A percentile compares a stretch with the other conserved stretches of the same genome.
These are phyloP conservation scores for Episyrphus balteatus DNA, from an alignment of 1,140 invertebrate species.

Conservation along the genomic window DNA sequence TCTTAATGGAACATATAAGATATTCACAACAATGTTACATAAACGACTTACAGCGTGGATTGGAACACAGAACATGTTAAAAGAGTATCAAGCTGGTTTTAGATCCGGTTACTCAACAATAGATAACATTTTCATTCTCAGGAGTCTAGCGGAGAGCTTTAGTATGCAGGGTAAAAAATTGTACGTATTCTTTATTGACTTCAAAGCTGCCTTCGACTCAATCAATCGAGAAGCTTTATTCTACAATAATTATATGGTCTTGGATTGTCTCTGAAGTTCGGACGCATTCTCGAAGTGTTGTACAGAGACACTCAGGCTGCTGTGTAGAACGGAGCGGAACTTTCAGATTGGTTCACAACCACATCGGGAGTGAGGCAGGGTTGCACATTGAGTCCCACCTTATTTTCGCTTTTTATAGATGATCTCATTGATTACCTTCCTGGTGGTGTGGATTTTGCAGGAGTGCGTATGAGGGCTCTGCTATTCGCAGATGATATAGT, in stretches of 20 bases:
- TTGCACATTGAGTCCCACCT: too few species aligned
- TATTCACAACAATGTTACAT: conserved; percentile 13
- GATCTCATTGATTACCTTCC: too few species aligned
- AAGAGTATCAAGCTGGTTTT: conserved; percentile 13
- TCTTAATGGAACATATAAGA: conserved; percentile 11
- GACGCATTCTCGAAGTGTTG: background rate
- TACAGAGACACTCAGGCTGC: background rate
- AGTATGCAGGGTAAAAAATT: background rate
- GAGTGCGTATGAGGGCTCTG: too few species aligned
- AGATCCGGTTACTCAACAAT: conserved; percentile 11
- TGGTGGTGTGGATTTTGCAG: too few species aligned
- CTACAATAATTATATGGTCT: background rate
- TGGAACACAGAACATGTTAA: conserved; percentile 8
- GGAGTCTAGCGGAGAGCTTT: background rate
- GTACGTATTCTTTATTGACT: background rate
- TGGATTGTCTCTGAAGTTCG: background rate
- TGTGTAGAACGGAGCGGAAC: too few species aligned
- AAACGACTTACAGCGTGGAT: conserved; percentile 11
- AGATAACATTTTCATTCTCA: conserved; percentile 17
- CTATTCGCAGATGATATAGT: too few species aligned
- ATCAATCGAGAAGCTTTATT: background rate
- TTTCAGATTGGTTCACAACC: background rate
- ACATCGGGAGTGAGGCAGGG: too few species aligned
- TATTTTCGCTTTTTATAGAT: too few species aligned
- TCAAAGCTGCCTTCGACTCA: background rate